Evolutionary conservation across 1,140 invertebrate genomes (phyloP).

Genomic region (Camponotus vicinus): DNA sequence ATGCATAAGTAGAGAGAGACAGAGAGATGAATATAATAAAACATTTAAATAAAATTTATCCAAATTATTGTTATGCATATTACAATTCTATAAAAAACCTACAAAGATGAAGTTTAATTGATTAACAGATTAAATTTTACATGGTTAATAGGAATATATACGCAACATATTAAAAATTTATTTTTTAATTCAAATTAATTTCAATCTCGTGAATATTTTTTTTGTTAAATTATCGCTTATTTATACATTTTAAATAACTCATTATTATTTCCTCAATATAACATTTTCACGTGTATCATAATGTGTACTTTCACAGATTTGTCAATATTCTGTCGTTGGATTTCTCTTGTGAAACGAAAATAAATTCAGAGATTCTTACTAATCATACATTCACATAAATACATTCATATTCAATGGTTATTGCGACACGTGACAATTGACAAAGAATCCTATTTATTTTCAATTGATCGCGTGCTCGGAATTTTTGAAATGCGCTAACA

Average conservation of each 20-base stretch:
- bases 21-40: neutral
- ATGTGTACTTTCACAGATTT: neutral
- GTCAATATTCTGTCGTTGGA: conserved; percentile 13
- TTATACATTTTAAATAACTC: conserved; percentile 1
- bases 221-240: neutral
- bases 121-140: too few species aligned
- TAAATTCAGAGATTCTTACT: conserved; percentile 35
- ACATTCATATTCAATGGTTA: conserved; percentile 63
- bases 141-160: neutral
- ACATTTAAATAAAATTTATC: neutral
- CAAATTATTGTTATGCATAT: neutral
- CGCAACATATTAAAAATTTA: neutral
- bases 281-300: conserved; percentile 1
- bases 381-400: conserved; percentile 57
- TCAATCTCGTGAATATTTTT: neutral
- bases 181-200: neutral
- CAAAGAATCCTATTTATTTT: conserved; percentile 70
- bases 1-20: neutral
- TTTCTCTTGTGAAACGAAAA: neutral
- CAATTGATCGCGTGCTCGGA: conserved; percentile 68
- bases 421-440: conserved; percentile 19
- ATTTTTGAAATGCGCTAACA: conserved; percentile 73
- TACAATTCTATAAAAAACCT: neutral
- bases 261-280: conserved; percentile 1
- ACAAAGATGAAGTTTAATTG: neutral